These are phyloP conservation scores for Zosterops hypoxanthus DNA, from an alignment of 2,113 vertebrate genomes.

Conservation along the genomic window DNA sequence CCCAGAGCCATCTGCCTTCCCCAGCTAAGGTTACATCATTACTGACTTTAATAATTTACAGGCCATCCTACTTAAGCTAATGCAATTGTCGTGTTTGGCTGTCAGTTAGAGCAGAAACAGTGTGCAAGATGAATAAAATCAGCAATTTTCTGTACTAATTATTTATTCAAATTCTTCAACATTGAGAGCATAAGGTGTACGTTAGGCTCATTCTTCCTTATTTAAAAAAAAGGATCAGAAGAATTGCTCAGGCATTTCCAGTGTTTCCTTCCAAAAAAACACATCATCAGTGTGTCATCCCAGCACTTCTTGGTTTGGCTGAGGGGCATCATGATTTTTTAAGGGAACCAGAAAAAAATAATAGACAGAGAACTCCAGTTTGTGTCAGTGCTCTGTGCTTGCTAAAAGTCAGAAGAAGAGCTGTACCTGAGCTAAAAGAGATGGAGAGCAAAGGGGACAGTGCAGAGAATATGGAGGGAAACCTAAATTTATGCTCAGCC, in stretches of 20 bases:
- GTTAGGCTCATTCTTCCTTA: not conserved
- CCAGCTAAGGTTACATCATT: not conserved
- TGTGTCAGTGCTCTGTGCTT: not conserved
- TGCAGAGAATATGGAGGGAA: not conserved
- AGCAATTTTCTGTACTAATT: not conserved
- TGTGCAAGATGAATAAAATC: not conserved
- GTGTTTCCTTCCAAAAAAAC: not conserved
- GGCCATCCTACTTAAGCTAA: not conserved
- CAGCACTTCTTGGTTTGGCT: not conserved
- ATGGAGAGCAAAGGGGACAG: not conserved
- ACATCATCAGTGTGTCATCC: not conserved
- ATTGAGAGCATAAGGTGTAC: not conserved
- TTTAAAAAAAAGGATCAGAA: not conserved
- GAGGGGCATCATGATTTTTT: not conserved
- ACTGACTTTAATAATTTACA: constrained; percentile 39
- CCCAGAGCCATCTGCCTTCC: not conserved
- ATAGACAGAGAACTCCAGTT: not conserved
- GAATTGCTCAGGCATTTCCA: not conserved
- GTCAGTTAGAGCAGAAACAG: not conserved
- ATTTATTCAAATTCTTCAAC: not conserved
- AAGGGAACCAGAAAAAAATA: not conserved
- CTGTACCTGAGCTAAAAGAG: not conserved
- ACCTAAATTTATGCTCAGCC: not conserved
- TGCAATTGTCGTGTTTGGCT: not conserved
- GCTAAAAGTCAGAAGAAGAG: not conserved